phyloP scores from a whole-genome alignment of 2,888 invertebrate species.

The Yponomeuta malinellus region DNA sequence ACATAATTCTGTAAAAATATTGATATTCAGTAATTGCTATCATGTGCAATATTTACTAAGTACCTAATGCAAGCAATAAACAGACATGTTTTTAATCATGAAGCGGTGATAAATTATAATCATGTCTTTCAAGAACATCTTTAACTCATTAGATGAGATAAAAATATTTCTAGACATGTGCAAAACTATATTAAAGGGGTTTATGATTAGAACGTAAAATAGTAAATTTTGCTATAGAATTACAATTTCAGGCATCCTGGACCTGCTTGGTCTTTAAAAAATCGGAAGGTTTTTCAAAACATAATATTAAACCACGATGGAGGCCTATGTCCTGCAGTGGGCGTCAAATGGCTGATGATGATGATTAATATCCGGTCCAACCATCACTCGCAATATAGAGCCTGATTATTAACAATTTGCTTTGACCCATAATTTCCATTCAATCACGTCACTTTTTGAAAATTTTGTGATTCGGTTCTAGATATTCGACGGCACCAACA shows the following conservation, averaged over 20 bases:
- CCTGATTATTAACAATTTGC: too few species aligned
- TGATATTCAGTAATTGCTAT: neutral
- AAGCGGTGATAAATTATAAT: neutral
- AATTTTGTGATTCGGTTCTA: slow-evolving; percentile 43
- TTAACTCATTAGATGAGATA: neutral
- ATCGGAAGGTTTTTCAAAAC: too few species aligned
- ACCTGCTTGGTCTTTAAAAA: too few species aligned
- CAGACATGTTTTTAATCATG: neutral
- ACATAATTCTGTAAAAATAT: neutral
- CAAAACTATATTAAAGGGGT: neutral
- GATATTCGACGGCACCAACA: slow-evolving; percentile 96
- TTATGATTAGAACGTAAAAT: too few species aligned
- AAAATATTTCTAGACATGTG: neutral
- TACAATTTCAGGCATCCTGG: too few species aligned
- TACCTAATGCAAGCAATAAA: neutral
- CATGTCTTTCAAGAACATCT: neutral
- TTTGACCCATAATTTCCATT: too few species aligned
- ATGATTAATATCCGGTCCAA: too few species aligned
- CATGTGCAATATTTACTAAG: neutral
- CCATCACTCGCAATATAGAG: too few species aligned
- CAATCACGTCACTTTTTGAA: neutral
- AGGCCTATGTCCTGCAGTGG: too few species aligned
- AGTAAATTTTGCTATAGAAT: too few species aligned
- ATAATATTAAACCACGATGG: too few species aligned
- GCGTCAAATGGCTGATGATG: too few species aligned